phyloP scores from a whole-genome alignment of 2,113 vertebrate genomes.

The Nothobranchius kuhntae region DNA sequence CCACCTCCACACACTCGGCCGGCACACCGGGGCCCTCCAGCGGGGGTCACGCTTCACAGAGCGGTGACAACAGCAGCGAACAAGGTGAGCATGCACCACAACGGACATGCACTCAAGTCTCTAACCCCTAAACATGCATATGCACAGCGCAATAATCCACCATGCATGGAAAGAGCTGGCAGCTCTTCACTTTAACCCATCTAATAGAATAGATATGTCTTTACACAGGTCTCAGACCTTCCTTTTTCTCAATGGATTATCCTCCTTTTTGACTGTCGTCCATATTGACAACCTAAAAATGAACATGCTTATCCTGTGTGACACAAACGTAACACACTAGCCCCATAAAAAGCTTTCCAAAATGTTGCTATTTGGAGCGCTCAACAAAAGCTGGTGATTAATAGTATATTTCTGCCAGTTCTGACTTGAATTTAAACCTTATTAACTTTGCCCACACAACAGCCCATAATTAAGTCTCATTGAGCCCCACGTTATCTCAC shows the following conservation, averaged over 20 bases:
- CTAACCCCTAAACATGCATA: conserved; percentile 55
- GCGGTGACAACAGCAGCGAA: conserved; percentile 99
- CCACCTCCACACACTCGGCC: conserved; percentile 97
- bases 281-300: conserved; percentile 72
- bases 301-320: conserved; percentile 55
- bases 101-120: conserved; percentile 46
- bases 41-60: conserved; percentile 98
- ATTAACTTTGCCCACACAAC: conserved; percentile 75
- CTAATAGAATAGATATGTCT: conserved; percentile 48
- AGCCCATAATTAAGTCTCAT: conserved; percentile 69
- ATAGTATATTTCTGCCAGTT: conserved; percentile 76
- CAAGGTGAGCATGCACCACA: conserved; percentile 90
- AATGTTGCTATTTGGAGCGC: conserved; percentile 67
- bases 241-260: conserved; percentile 60
- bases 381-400: conserved; percentile 75
- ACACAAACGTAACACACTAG: conserved; percentile 32
- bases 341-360: conserved; percentile 47
- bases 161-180: conserved; percentile 41
- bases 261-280: conserved; percentile 64
- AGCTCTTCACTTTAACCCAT: conserved; percentile 49
- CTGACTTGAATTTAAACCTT: conserved; percentile 73
- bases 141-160: conserved; percentile 51
- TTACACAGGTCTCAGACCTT: conserved; percentile 38
- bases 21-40: conserved; percentile 99
- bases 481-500: conserved; percentile 63